Conservation (phyloP, 2,113 vertebrate genomes). For the Limnothrissa miodon region DNA sequence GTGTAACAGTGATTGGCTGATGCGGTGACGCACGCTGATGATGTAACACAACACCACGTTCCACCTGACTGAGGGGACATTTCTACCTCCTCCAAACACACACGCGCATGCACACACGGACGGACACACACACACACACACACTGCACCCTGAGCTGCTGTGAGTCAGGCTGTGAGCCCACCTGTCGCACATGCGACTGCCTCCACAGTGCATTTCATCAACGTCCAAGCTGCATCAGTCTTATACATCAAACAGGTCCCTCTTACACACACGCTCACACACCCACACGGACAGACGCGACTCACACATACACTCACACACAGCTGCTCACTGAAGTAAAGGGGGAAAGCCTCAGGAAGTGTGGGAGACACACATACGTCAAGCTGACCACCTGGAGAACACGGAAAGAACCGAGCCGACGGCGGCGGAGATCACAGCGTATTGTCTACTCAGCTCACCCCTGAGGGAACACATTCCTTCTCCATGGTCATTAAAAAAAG, state of each 20-base stretch:
- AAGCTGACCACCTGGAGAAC: neutral
- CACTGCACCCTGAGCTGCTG: neutral
- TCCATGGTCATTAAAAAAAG: neutral
- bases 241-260: neutral
- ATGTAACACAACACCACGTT: neutral
- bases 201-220: neutral
- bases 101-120: neutral
- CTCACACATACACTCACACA: neutral
- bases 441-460: neutral
- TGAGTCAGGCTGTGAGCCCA: conserved; percentile 12
- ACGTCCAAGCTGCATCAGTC: neutral
- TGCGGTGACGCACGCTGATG: neutral
- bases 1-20: neutral
- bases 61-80: neutral
- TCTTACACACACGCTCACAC: neutral
- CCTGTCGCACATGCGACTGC: conserved; percentile 1
- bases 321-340: neutral
- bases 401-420: neutral
- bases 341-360: conserved; percentile 10
- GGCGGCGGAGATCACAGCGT: neutral
- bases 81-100: neutral
- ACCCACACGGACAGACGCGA: neutral
- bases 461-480: neutral
- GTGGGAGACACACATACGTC: conserved; percentile 9
- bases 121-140: conserved; percentile 11